Percentiles rank a stretch among this genome's conserved stretches.
phyloP scores from a whole-genome alignment of 1,140 invertebrate species.

The Heliconius melpomene region DNA sequence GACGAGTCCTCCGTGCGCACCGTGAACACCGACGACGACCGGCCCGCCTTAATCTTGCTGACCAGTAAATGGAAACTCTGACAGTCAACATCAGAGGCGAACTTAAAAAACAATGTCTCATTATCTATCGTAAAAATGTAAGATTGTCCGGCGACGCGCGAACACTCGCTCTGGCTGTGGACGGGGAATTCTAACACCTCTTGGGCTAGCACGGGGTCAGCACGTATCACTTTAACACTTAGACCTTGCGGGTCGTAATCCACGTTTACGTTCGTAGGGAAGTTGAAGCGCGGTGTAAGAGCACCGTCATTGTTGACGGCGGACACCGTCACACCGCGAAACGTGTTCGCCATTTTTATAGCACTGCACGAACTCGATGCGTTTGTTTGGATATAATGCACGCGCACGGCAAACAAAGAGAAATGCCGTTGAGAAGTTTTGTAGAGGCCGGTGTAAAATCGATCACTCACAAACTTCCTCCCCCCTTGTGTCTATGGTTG shows the following conservation, averaged over 20 bases:
- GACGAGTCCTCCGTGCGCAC: constrained; percentile 98
- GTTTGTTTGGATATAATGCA: constrained; percentile 61
- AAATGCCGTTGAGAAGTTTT: constrained; percentile 77
- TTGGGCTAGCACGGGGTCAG: constrained; percentile 72
- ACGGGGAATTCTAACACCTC: constrained; percentile 86
- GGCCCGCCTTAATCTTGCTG: constrained; percentile 88
- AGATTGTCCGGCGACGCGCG: constrained; percentile 84
- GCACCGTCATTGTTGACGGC: constrained; percentile 85
- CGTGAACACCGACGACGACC: constrained; percentile 94
- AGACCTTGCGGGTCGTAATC: constrained; percentile 90
- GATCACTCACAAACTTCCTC: constrained; percentile 79
- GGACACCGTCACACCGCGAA: constrained; percentile 86
- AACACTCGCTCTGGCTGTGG: constrained; percentile 85
- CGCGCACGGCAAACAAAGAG: constrained; percentile 77
- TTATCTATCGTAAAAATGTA: constrained; percentile 87
- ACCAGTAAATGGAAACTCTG: constrained; percentile 89
- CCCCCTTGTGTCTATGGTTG: constrained; percentile 72
- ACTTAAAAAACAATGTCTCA: constrained; percentile 82
- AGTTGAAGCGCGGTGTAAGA: constrained; percentile 85
- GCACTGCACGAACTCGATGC: constrained; percentile 53
- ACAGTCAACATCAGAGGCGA: constrained; percentile 83
- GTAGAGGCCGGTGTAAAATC: constrained; percentile 78
- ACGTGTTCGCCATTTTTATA: constrained; percentile 86
- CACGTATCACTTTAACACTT: constrained; percentile 84
- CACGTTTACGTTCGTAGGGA: constrained; percentile 85